Percentiles rank a stretch among this genome's conserved stretches.
Conservation (phyloP, 30 jellyfish, hydroid and myxozoan species). For the Rhopilema esculentum region DNA sequence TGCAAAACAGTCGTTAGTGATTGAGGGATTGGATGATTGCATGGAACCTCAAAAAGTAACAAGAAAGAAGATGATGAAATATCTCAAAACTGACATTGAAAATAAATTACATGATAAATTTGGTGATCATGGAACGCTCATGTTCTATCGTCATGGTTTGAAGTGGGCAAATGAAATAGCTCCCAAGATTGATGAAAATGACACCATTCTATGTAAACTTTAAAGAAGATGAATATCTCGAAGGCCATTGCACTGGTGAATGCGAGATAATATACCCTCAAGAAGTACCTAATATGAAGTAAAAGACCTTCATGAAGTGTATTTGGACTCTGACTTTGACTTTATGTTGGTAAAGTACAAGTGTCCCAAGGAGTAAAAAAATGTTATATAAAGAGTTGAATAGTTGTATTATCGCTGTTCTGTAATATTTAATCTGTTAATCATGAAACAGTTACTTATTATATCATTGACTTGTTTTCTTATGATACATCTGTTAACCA, state of each 20-base stretch:
- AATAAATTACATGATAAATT: not conserved
- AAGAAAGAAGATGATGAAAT: not conserved
- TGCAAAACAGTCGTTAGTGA: not conserved
- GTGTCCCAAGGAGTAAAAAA: not conserved
- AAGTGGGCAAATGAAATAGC: not conserved
- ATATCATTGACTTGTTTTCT: not conserved
- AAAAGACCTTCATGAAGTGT: not conserved
- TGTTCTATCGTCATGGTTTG: not conserved
- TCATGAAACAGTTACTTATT: not conserved
- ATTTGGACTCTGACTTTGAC: not conserved
- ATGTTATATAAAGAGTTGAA: not conserved
- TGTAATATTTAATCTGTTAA: not conserved
- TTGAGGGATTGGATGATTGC: slow-evolving; percentile 2
- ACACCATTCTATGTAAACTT: not conserved
- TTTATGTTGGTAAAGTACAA: not conserved
- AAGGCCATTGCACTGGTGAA: not conserved
- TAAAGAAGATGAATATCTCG: not conserved
- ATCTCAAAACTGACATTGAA: not conserved
- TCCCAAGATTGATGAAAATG: not conserved
- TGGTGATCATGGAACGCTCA: not conserved
- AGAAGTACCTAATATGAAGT: not conserved
- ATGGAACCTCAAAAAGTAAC: not conserved
- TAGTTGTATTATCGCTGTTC: not conserved
- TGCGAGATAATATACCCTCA: not conserved
- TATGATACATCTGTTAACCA: not conserved